A percentile compares a stretch with the other conserved stretches of the same genome.
Evolutionary conservation across 2,797 vertebrate species (phyloP).

Genomic region (Macropodus opercularis): DNA sequence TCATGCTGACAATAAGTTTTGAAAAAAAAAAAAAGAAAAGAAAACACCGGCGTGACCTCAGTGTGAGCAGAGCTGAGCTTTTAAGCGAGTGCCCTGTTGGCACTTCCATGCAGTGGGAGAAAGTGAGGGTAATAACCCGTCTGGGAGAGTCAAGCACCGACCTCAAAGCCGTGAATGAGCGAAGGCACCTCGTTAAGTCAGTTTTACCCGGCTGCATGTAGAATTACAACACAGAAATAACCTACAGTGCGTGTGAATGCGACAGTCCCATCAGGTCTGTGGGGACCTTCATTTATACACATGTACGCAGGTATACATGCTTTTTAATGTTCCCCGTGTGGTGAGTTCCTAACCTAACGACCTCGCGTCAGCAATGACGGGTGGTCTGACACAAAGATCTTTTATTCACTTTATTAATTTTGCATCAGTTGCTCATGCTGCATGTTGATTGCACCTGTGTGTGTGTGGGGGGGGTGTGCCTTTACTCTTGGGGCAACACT

Average conservation of each 20-base stretch:
- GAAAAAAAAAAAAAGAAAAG: no score
- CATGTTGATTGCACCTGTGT: constrained; percentile 22
- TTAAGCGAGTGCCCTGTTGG: constrained; percentile 47
- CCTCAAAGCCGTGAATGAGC: constrained; percentile 27
- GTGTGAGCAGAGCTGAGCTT: constrained; percentile 54
- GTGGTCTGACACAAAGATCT: constrained; percentile 56
- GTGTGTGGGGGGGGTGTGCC: constrained; percentile 15
- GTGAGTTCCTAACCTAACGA: constrained; percentile 55
- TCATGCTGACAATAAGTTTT: constrained; percentile 44
- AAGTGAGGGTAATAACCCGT: constrained; percentile 37
- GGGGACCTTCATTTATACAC: constrained; percentile 57
- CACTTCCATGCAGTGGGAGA: constrained; percentile 9
- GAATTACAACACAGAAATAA: constrained; percentile 24
- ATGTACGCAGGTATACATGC: constrained; percentile 27
- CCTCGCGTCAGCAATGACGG: constrained; percentile 66
- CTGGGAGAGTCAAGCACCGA: constrained; percentile 24
- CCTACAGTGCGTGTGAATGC: constrained; percentile 14
- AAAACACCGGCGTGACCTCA: constrained; percentile 56
- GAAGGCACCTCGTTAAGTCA: constrained; percentile 43
- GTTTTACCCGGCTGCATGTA: constrained; percentile 21
- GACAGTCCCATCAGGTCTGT: constrained; percentile 25
- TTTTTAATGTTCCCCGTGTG: constrained; percentile 46
- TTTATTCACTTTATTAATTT: constrained; percentile 72
- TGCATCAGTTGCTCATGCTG: constrained; percentile 46
- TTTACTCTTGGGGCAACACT: constrained; percentile 12